These are phyloP conservation scores for Takifugu ocellatus DNA, from an alignment of 2,797 vertebrate species.

Conservation along the genomic window DNA sequence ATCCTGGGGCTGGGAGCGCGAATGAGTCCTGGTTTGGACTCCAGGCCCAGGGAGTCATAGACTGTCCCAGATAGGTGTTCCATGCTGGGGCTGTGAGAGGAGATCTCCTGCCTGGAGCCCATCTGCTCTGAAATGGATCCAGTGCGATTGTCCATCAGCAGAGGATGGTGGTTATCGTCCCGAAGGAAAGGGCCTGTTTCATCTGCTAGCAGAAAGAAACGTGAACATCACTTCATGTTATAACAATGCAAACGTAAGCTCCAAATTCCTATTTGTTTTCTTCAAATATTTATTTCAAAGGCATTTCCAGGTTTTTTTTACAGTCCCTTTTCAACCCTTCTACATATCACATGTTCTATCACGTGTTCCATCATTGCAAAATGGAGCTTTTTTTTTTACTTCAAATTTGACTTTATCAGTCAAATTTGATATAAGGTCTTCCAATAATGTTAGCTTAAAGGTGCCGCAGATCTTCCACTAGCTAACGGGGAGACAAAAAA, in stretches of 20 bases:
- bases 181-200: slow-evolving; percentile 71
- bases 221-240: neutral
- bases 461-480: too few species aligned
- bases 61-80: slow-evolving; percentile 23
- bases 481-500: neutral
- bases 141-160: slow-evolving; percentile 75
- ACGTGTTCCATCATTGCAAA: too few species aligned
- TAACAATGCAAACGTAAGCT: too few species aligned
- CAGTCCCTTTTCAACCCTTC: too few species aligned
- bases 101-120: slow-evolving; percentile 65
- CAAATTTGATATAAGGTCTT: too few species aligned
- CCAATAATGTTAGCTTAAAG: too few species aligned
- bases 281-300: too few species aligned
- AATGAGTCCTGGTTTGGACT: slow-evolving; percentile 72
- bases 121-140: slow-evolving; percentile 72
- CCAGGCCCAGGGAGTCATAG: slow-evolving; percentile 68
- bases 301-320: neutral
- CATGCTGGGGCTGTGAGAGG: slow-evolving; percentile 28
- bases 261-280: too few species aligned
- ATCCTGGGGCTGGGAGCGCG: slow-evolving; percentile 88
- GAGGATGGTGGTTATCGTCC: slow-evolving; percentile 77
- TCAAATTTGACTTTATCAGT: neutral
- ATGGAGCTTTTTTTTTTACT: neutral
- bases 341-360: too few species aligned
- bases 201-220: slow-evolving; percentile 66